These are phyloP conservation scores for Thymelicus sylvestris DNA, from an alignment of 2,888 invertebrate species.

Conservation along the genomic window DNA sequence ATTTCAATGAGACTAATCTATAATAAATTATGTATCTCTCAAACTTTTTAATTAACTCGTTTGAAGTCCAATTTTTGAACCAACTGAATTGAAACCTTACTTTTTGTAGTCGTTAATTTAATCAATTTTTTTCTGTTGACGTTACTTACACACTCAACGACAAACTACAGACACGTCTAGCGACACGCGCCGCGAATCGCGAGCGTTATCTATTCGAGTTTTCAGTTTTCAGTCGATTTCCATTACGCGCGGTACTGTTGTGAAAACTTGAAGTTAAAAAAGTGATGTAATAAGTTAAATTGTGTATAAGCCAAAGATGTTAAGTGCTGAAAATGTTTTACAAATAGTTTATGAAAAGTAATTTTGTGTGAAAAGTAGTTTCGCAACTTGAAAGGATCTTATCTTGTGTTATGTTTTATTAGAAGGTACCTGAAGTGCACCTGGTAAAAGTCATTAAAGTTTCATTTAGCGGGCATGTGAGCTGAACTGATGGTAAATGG, in stretches of 20 bases:
- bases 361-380: not conserved
- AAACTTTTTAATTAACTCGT: no score
- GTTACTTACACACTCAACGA: constrained; percentile 45
- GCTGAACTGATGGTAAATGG: no score
- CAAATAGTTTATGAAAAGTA: not conserved
- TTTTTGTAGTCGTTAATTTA: no score
- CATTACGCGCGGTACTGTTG: constrained; percentile 34
- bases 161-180: constrained; percentile 20
- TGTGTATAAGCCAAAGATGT: not conserved
- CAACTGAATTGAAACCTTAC: no score
- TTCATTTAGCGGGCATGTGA: no score
- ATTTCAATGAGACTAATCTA: no score
- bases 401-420: not conserved
- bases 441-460: no score
- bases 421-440: no score
- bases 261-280: not conserved
- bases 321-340: not conserved
- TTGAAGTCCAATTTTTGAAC: no score
- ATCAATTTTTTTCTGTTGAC: constrained; percentile 40
- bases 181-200: constrained; percentile 44
- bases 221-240: constrained; percentile 49
- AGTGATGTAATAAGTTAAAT: not conserved
- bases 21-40: no score
- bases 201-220: constrained; percentile 49
- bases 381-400: not conserved